Base-by-base conservation (phyloP, 2,888 invertebrate genomes). In the Trachelus tabidus region DNA sequence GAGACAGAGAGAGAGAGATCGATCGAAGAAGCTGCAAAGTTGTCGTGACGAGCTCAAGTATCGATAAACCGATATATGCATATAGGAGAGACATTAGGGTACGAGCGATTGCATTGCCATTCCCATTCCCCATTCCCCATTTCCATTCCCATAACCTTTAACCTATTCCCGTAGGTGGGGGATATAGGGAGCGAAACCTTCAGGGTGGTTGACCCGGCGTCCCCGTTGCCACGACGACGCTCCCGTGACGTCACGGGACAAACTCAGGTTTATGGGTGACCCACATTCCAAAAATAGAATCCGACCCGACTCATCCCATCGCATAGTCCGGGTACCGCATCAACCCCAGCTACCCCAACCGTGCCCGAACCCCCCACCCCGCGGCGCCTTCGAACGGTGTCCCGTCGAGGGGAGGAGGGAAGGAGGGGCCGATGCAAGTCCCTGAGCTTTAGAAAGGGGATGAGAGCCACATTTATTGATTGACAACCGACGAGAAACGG, bases 211-310 rank as follows among this genome's bases (percentile, higher is more conserved):
- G 90, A 90, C 89, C 90, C 85, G 84, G 85, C 87, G 87, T 88
- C 82, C 85, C 85, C 89, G 90, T 90, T 91, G 87, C 90, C 88
- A 90, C 88, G 90, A 90, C 90, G 85, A 89, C 87, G 85, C 83
- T 88, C 89, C 90, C 82, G 90, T 91, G 91, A 91, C 90, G 91
- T 91, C 91, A 91, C 89, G 88, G 90, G 90, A 90, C 89, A 87
- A 89, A 85, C 89, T 85, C 85, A 86, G 87, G 89, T 90, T 91
- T 90, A 90, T 90, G 88, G 91, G 91, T 90, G 89, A 91, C 90
- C 91, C 82, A 91, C 85, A 89, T 90, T 90, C 91, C 81, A 89
- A 90, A 90, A 89, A 90, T 91, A 91, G 89, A 90, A 86, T 85
- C 81, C 86, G 84, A 84, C 83, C 84, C 82, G 23, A 69, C 69